phyloP scores from a whole-genome alignment of 2,113 vertebrate species.

The Peromyscus leucopus region DNA sequence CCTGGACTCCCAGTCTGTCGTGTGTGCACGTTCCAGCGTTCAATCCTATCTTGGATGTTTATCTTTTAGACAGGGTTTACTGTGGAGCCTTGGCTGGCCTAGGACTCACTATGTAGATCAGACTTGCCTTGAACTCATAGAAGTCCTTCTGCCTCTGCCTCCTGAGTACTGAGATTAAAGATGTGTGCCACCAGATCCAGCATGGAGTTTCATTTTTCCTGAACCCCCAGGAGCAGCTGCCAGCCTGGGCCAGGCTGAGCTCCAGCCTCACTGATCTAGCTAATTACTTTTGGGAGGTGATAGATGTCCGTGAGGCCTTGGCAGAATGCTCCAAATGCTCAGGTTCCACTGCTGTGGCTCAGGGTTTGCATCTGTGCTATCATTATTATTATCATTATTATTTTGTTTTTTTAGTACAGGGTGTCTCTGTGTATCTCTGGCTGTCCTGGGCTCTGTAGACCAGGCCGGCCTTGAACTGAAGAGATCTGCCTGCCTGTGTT shows the following conservation, averaged over 20 bases:
- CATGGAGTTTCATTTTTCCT: background rate
- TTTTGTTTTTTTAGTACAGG: background rate
- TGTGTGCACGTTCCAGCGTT: background rate
- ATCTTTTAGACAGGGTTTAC: background rate
- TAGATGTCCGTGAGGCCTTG: rapidly evolving
- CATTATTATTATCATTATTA: background rate
- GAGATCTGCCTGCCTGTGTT: background rate
- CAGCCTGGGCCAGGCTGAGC: no score
- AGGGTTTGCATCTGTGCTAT: no score
- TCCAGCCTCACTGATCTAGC: background rate
- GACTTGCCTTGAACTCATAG: background rate
- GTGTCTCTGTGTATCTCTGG: background rate
- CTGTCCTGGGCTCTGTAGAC: background rate
- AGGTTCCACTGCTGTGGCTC: no score
- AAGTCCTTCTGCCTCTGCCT: background rate
- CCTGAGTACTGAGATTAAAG: background rate
- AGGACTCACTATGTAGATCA: background rate
- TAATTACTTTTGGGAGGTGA: rapidly evolving
- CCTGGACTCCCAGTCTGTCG: background rate
- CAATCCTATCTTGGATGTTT: background rate
- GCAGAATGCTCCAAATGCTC: background rate
- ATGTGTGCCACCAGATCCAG: background rate
- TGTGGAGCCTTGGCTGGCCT: background rate
- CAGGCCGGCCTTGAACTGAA: background rate
- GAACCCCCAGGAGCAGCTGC: no score